Percentiles rank a stretch among this genome's conserved stretches.
These are phyloP conservation scores for Salminus brasiliensis DNA, from an alignment of 2,113 vertebrate genomes.

Conservation along the genomic window DNA sequence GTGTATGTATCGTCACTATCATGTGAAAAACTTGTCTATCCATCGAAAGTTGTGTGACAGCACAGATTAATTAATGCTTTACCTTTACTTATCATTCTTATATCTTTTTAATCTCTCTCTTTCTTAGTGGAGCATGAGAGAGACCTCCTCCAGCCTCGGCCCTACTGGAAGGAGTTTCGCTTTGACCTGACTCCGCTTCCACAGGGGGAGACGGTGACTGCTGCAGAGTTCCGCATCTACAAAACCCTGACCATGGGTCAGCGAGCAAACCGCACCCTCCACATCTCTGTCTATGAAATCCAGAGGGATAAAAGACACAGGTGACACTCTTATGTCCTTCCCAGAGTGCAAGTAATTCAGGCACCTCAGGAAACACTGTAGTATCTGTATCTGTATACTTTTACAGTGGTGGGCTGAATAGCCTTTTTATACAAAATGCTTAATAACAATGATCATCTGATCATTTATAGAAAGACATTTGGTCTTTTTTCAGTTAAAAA, in stretches of 20 bases:
- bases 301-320: slow-evolving; percentile 80
- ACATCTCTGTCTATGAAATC: slow-evolving; percentile 89
- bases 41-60: no score
- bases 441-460: no score
- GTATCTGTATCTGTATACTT: background rate
- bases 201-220: slow-evolving; percentile 85
- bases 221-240: slow-evolving; percentile 92
- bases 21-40: no score
- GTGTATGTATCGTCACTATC: no score
- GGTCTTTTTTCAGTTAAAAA: no score
- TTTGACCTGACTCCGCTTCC: slow-evolving; percentile 94
- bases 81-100: no score
- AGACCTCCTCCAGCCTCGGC: slow-evolving; percentile 82
- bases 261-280: slow-evolving; percentile 83
- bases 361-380: background rate
- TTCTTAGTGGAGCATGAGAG: slow-evolving; percentile 87
- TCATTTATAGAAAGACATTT: no score
- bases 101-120: background rate
- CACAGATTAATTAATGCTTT: no score
- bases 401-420: background rate
- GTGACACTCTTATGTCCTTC: slow-evolving; percentile 62
- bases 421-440: no score
- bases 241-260: slow-evolving; percentile 79
- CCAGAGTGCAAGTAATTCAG: background rate
- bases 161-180: slow-evolving; percentile 94